phyloP scores from a whole-genome alignment of 2,797 vertebrate genomes.

The Sebastiscus albofasciatus region DNA sequence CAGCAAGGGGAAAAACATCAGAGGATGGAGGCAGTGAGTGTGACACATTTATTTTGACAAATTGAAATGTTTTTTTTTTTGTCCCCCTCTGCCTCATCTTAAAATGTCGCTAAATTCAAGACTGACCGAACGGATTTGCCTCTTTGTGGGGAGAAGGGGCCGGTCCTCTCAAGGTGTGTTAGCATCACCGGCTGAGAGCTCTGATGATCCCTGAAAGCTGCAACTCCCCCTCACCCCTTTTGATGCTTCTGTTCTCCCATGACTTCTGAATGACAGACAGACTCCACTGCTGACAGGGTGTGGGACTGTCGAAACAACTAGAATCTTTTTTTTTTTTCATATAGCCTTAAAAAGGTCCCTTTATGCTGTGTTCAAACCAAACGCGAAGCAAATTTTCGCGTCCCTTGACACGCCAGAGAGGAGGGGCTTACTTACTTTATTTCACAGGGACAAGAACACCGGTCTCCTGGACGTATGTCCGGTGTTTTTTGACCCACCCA shows the following conservation, averaged over 20 bases:
- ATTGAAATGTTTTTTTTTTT: slow-evolving; percentile 47
- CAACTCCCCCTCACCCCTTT: neutral
- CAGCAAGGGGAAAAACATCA: slow-evolving; percentile 67
- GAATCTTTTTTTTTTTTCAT: neutral
- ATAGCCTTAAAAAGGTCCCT: neutral
- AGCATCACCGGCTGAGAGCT: slow-evolving; percentile 58
- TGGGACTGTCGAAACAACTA: slow-evolving; percentile 3
- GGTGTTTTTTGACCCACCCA: too few relatives aligned
- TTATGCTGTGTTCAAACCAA: neutral
- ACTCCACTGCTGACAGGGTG: slow-evolving; percentile 11
- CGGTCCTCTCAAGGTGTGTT: slow-evolving; percentile 70
- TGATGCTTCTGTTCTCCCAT: slow-evolving; percentile 17
- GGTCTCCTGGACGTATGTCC: too few relatives aligned
- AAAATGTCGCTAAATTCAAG: slow-evolving; percentile 75
- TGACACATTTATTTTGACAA: slow-evolving; percentile 78
- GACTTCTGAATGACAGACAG: slow-evolving; percentile 41
- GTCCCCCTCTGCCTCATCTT: slow-evolving; percentile 44
- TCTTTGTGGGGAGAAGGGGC: slow-evolving; percentile 50
- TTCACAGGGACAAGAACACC: too few relatives aligned
- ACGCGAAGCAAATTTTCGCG: neutral
- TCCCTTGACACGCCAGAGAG: neutral
- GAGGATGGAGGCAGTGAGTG: slow-evolving; percentile 28
- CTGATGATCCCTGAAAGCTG: slow-evolving; percentile 44
- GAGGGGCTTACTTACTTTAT: neutral
- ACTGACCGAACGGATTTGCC: slow-evolving; percentile 71